phyloP scores from a whole-genome alignment of 2,797 vertebrate species.

The Podargus strigoides region DNA sequence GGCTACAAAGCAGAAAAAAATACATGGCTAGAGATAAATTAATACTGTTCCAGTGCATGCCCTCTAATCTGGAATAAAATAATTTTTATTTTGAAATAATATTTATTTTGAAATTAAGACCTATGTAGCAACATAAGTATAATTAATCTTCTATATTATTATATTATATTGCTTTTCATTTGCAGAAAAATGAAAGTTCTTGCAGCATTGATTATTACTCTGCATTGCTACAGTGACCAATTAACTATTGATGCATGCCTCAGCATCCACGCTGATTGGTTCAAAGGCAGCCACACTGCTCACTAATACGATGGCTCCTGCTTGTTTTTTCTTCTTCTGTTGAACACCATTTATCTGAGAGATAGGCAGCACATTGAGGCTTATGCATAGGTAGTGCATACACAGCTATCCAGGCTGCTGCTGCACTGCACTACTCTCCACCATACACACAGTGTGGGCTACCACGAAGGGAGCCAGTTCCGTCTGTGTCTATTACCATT shows the following conservation, averaged over 20 bases:
- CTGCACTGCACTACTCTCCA: background rate
- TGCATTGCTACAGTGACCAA: background rate
- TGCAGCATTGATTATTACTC: background rate
- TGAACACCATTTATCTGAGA: background rate
- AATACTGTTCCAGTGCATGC: background rate
- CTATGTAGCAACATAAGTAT: background rate
- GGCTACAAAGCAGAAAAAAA: background rate
- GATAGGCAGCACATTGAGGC: background rate
- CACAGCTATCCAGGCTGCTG: background rate
- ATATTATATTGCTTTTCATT: background rate
- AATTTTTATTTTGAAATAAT: background rate
- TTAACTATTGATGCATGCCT: background rate
- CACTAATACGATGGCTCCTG: background rate
- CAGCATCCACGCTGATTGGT: background rate
- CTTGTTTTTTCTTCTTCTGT: background rate
- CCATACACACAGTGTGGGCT: background rate
- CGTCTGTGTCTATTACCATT: background rate
- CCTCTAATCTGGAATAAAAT: background rate
- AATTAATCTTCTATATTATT: background rate
- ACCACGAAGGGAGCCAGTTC: background rate
- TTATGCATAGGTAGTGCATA: background rate
- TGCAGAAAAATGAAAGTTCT: background rate
- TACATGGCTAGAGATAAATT: background rate
- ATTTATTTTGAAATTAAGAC: background rate
- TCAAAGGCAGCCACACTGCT: background rate